A percentile compares a stretch with the other conserved stretches of the same genome.
Conservation (phyloP, 2,113 vertebrate species). For the Epinephelus fuscoguttatus region DNA sequence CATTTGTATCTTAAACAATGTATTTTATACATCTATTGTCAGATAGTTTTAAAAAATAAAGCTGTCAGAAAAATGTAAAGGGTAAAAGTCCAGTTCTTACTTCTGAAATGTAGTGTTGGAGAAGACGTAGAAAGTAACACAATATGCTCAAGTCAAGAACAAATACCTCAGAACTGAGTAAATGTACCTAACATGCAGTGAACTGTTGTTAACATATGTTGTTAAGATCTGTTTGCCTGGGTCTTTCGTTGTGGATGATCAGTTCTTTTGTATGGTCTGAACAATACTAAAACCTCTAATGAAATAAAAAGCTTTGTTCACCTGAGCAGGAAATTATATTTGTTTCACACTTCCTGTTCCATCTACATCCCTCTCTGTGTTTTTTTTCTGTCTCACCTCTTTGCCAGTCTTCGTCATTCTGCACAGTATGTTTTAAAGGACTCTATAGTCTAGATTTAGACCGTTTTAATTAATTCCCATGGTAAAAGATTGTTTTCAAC, state of each 20-base stretch:
- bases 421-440: background rate
- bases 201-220: background rate
- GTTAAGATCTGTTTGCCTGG: background rate
- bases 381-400: background rate
- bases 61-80: background rate
- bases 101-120: background rate
- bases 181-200: background rate
- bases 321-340: background rate
- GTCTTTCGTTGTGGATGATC: background rate
- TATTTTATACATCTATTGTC: background rate
- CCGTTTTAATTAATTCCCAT: conserved; percentile 48
- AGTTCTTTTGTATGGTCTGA: background rate
- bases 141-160: background rate
- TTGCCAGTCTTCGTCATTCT: background rate
- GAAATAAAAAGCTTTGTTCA: background rate
- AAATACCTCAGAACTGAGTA: background rate
- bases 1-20: background rate
- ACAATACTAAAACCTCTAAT: background rate
- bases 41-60: background rate
- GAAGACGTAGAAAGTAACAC: background rate
- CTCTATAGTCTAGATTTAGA: background rate
- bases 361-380: background rate
- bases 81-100: background rate
- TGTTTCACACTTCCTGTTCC: too few relatives aligned
- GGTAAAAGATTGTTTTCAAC: conserved; percentile 26